A percentile compares a stretch with the other conserved stretches of the same genome.
Evolutionary conservation across 2,797 vertebrate genomes (phyloP).

Genomic region (Muscicapa comitata): DNA sequence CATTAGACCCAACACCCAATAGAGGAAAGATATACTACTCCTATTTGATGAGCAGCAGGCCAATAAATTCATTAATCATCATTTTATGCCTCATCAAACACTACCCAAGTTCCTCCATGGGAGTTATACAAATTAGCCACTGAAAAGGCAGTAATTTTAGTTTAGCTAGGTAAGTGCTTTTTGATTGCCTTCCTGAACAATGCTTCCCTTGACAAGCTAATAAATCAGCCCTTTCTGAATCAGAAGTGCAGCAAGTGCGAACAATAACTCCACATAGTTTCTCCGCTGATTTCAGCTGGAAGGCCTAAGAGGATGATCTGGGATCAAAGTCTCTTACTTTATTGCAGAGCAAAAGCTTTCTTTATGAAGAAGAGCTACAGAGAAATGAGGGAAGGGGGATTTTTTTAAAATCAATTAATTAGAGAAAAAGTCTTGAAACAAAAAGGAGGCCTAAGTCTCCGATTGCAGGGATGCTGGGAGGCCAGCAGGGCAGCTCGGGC

Average conservation of each 20-base stretch:
- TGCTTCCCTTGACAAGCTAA: constrained; percentile 99
- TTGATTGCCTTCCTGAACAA: constrained; percentile 98
- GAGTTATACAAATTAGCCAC: constrained; percentile 99
- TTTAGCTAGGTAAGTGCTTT: constrained; percentile 99
- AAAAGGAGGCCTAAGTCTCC: constrained; percentile 54
- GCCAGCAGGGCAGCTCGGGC: not conserved
- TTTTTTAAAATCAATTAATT: constrained; percentile 78
- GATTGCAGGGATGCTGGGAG: not conserved
- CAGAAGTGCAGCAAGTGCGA: constrained; percentile 83
- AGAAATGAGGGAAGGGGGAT: constrained; percentile 72
- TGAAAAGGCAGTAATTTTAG: constrained; percentile 99
- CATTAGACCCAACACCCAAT: constrained; percentile 74
- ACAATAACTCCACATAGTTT: constrained; percentile 78
- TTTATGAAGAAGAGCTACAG: constrained; percentile 78
- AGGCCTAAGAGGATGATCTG: constrained; percentile 72
- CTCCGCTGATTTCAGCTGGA: constrained; percentile 78
- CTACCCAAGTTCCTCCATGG: constrained; percentile 98
- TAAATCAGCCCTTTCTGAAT: constrained; percentile 95
- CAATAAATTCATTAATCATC: constrained; percentile 99
- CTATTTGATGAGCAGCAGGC: constrained; percentile 94
- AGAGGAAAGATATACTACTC: constrained; percentile 88
- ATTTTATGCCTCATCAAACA: constrained; percentile 99
- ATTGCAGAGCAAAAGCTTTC: constrained; percentile 79
- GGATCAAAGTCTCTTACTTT: constrained; percentile 72
- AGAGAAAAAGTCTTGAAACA: constrained; percentile 66